Conservation (phyloP, 2,113 vertebrate species). For the Merops nubicus region DNA sequence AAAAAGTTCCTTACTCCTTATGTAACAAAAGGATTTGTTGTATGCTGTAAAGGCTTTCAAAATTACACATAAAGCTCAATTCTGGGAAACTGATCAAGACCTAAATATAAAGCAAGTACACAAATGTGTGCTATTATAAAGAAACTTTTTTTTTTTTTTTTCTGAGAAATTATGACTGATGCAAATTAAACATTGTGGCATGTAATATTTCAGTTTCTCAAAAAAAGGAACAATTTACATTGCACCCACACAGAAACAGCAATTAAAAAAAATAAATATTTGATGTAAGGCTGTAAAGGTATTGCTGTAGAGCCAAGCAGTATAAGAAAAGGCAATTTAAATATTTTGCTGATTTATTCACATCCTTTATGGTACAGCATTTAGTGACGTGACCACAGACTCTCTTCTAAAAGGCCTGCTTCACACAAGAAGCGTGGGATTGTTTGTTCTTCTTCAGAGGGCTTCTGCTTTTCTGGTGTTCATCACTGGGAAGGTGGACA, state of each 20-base stretch:
- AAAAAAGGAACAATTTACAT: background rate
- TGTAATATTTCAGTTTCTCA: background rate
- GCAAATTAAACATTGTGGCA: background rate
- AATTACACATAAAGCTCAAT: background rate
- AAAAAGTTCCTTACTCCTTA: background rate
- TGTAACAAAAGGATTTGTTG: background rate
- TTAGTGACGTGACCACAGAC: background rate
- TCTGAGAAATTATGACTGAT: background rate
- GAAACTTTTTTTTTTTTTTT: background rate
- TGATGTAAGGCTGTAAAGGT: background rate
- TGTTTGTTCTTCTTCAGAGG: background rate
- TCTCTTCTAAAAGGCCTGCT: background rate
- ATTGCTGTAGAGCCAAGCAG: background rate
- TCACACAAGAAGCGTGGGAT: background rate
- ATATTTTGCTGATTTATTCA: background rate
- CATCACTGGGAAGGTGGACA: background rate
- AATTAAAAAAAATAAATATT: background rate
- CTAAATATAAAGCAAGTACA: background rate
- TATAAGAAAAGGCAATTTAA: background rate
- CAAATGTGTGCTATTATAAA: background rate
- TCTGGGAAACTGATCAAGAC: background rate
- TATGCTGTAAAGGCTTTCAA: background rate
- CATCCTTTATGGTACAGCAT: fast-evolving
- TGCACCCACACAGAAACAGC: background rate
- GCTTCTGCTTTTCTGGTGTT: background rate